A percentile compares a stretch with the other conserved stretches of the same genome.
Conservation (phyloP, 1,140 invertebrate genomes). For the Drosophila bipectinata region DNA sequence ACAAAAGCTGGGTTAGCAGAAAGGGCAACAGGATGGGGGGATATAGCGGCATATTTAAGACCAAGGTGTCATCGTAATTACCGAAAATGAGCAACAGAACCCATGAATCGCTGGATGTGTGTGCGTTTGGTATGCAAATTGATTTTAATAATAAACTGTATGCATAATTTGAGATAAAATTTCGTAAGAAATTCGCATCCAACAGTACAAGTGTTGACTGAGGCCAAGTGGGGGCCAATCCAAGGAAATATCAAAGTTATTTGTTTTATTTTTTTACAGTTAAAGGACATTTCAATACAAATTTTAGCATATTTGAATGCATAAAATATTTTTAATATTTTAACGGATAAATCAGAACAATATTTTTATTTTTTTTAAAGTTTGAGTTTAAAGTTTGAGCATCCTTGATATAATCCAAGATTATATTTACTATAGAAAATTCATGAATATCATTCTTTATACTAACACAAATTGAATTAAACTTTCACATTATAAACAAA, state of each 20-base stretch:
- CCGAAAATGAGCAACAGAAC: conserved; percentile 52
- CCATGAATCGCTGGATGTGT: conserved; percentile 7
- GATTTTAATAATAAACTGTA: conserved; percentile 49
- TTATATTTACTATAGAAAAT: too few species aligned
- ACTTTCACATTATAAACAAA: neutral
- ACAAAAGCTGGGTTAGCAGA: neutral
- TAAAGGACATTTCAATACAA: conserved; percentile 4
- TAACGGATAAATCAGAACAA: too few species aligned
- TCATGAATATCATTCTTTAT: too few species aligned
- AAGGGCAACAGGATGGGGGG: conserved; percentile 6
- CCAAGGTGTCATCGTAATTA: conserved; percentile 71
- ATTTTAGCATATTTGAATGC: neutral
- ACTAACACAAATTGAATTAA: neutral
- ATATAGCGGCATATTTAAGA: conserved; percentile 61
- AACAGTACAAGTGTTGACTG: conserved; percentile 36
- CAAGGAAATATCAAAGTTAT: neutral
- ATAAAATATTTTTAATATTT: too few species aligned
- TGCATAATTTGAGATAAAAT: conserved; percentile 46
- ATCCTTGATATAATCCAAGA: too few species aligned
- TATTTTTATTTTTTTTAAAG: too few species aligned
- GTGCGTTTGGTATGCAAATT: conserved; percentile 53
- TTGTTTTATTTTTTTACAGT: conserved; percentile 10
- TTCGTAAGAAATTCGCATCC: conserved; percentile 18
- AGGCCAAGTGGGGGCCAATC: conserved; percentile 5
- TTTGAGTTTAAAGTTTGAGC: too few species aligned